These are phyloP conservation scores for Falco berigora DNA, from an alignment of 2,797 vertebrate species.

Conservation along the genomic window DNA sequence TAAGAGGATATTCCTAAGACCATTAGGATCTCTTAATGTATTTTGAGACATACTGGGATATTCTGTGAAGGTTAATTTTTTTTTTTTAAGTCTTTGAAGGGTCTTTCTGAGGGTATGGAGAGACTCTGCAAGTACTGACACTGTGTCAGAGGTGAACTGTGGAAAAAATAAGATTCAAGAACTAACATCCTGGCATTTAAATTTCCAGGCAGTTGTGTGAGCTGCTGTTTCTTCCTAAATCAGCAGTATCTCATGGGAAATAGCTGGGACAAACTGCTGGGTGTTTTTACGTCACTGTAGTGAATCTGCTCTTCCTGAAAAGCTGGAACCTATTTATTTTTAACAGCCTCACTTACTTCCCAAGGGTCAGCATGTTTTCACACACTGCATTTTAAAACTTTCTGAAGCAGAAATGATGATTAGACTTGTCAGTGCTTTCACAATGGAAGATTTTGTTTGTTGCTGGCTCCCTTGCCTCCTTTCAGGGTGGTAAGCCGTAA, in stretches of 20 bases:
- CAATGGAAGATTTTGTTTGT: background rate
- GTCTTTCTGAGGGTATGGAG: background rate
- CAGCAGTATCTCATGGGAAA: constrained; percentile 22
- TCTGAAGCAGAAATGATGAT: background rate
- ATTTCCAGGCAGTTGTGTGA: constrained; percentile 43
- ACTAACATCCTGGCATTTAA: constrained; percentile 36
- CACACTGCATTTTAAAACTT: constrained; percentile 16
- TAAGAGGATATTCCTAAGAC: background rate
- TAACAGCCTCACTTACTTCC: constrained; percentile 45
- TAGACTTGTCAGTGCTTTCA: background rate
- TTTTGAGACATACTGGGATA: background rate
- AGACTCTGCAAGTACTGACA: background rate
- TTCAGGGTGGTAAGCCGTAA: background rate
- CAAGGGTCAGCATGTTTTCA: constrained; percentile 19
- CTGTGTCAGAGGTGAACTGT: constrained; percentile 16
- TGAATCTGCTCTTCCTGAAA: constrained; percentile 57
- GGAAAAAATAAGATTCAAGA: background rate
- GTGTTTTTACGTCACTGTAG: constrained; percentile 55
- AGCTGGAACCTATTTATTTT: constrained; percentile 64
- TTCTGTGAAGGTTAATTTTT: background rate
- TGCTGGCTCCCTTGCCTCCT: background rate
- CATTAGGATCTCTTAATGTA: background rate
- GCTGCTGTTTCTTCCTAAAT: constrained; percentile 46
- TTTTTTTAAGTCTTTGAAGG: background rate
- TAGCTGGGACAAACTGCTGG: constrained; percentile 48